These are phyloP conservation scores for Drosophila serrata DNA, from an alignment of 1,140 invertebrate species.

Conservation along the genomic window DNA sequence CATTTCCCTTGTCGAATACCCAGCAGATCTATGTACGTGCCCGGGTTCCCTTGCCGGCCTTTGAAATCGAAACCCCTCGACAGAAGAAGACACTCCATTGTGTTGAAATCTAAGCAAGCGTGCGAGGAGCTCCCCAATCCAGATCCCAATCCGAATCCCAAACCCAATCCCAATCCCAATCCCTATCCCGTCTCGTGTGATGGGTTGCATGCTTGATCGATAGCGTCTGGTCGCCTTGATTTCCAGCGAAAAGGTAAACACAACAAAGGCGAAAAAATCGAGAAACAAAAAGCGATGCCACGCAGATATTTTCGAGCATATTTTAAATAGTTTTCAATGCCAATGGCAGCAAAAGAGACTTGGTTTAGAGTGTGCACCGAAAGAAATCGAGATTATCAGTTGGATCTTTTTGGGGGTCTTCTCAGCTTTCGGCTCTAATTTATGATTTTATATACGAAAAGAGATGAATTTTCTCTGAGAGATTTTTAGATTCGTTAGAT, in stretches of 20 bases:
- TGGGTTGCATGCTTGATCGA: conserved; percentile 76
- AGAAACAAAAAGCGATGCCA: conserved; percentile 70
- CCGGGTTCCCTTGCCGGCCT: conserved; percentile 44
- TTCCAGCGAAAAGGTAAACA: conserved; percentile 65
- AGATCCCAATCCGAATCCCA: conserved; percentile 15
- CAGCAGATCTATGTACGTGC: conserved; percentile 54
- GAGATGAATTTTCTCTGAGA: neutral
- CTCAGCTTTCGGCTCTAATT: neutral
- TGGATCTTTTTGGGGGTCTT: neutral
- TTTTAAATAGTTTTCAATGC: conserved; percentile 80
- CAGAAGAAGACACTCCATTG: conserved; percentile 54
- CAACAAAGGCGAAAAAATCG: conserved; percentile 29
- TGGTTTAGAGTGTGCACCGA: conserved; percentile 29
- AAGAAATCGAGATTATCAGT: conserved; percentile 16
- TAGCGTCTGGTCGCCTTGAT: conserved; percentile 56
- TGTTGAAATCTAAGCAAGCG: conserved; percentile 75
- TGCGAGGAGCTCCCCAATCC: conserved; percentile 34
- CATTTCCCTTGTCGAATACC: conserved; percentile 18
- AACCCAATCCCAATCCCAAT: neutral
- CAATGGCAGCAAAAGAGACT: conserved; percentile 40
- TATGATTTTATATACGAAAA: neutral
- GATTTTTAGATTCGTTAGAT: neutral
- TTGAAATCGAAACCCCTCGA: conserved; percentile 78
- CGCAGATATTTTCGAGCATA: conserved; percentile 68
- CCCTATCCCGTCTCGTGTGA: conserved; percentile 27